These are phyloP conservation scores for Pollicipes pollicipes DNA, from an alignment of 1,140 invertebrate genomes.

Conservation along the genomic window DNA sequence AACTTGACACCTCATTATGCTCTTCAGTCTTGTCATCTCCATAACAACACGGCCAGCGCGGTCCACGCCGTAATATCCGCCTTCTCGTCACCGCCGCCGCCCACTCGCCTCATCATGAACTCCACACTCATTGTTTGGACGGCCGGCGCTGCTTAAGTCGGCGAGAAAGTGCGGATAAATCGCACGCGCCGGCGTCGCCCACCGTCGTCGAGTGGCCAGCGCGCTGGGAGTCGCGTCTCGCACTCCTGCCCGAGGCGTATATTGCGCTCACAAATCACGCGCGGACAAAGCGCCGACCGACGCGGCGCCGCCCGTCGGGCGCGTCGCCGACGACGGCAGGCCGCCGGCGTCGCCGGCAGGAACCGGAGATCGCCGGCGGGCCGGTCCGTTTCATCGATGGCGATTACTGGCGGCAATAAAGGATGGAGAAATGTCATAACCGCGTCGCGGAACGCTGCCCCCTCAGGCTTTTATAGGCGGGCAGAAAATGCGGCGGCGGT, in stretches of 20 bases:
- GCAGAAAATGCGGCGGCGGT: background rate
- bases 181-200: too few species aligned
- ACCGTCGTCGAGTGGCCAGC: background rate
- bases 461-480: background rate
- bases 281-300: background rate
- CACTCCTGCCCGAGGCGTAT: background rate
- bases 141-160: background rate
- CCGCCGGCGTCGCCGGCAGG: background rate
- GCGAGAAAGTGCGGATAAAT: background rate
- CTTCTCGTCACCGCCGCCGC: too few species aligned
- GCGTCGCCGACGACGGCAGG: too few species aligned
- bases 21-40: too few species aligned
- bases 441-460: background rate
- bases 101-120: too few species aligned
- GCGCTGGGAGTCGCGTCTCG: background rate
- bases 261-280: background rate
- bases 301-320: too few species aligned
- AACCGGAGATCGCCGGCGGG: background rate
- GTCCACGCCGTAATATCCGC: too few species aligned
- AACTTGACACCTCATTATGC: too few species aligned
- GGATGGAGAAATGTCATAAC: background rate
- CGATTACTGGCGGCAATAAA: constrained; percentile 1
- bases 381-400: background rate
- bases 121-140: background rate
- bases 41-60: too few species aligned